These are phyloP conservation scores for Epinephelus malabaricus DNA, from an alignment of 2,797 vertebrate species.

Conservation along the genomic window DNA sequence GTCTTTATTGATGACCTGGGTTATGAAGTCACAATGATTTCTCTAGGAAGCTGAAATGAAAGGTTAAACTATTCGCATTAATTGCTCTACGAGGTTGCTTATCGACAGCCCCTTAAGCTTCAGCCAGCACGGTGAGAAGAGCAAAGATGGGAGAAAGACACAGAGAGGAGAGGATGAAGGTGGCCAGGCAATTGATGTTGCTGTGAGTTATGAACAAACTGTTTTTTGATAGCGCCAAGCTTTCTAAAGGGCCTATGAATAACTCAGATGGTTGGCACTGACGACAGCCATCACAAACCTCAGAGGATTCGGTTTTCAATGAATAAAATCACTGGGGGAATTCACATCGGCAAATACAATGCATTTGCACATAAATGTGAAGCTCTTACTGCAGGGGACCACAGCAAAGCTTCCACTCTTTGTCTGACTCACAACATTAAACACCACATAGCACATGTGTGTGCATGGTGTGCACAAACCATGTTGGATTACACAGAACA, in stretches of 20 bases:
- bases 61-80: constrained; percentile 86
- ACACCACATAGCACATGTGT: constrained; percentile 5
- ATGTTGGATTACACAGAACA: constrained; percentile 1
- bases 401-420: constrained; percentile 32
- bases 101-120: constrained; percentile 68
- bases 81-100: constrained; percentile 75
- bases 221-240: constrained; percentile 59
- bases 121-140: background rate
- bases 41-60: constrained; percentile 80
- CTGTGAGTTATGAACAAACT: constrained; percentile 66
- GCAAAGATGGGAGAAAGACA: constrained; percentile 1
- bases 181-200: constrained; percentile 53
- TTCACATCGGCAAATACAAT: constrained; percentile 60
- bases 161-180: constrained; percentile 43
- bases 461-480: background rate
- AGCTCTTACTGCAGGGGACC: constrained; percentile 49
- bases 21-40: constrained; percentile 83
- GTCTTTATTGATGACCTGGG: constrained; percentile 81
- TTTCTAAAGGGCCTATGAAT: constrained; percentile 72
- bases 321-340: constrained; percentile 79
- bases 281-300: constrained; percentile 59
- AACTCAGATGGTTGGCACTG: constrained; percentile 58
- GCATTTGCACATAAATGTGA: constrained; percentile 79
- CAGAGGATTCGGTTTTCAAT: constrained; percentile 71
- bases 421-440: constrained; percentile 51